Evolutionary conservation across 2,113 vertebrate genomes (phyloP), one percentile per base, ranked within the genome.

Genomic region (Lethenteron reissneri): DNA sequence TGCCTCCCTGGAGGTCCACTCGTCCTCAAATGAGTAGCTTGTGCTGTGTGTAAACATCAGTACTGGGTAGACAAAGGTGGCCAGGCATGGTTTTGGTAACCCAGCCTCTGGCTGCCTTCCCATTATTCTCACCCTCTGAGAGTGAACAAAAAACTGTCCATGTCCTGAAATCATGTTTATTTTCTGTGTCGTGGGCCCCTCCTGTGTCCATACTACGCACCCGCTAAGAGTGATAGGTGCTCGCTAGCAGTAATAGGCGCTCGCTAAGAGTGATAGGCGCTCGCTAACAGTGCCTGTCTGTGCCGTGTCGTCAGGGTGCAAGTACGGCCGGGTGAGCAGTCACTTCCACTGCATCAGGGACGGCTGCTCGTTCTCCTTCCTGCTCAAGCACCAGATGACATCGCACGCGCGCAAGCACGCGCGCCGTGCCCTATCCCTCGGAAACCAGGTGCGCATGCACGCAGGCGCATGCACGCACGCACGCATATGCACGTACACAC

Each of bases 301-400:
- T 60, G 64, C 73, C 75, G 11, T 75, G 72, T 73, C 75, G 12
- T 1, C 78, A 99, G 94, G 94, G 74, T 99, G 92, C 78, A 97
- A 99, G 77, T 97, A 99, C 78, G 95, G 96, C 84, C 92, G 96
- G 80, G 88, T 97, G 78, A 97, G 95, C 80, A 99, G 92, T 77
- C 94, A 99, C 79, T 99, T 99, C 82, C 94, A 99, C 81, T 99
- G 94, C 81, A 97, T 97, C 78, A 87, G 92, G 0, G 92, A 95
- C 59, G 92, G 85, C 77, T 99, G 94, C 84, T 89, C 92, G 83
- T 99, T 99, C 82, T 99, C 94, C 82, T 99, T 99, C 84, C 85
- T 99, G 75, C 90, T 99, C 72, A 97, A 99, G 81, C 94, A 99
- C 81, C 94, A 97, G 83, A 99, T 99, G 94, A 97, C 92, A 56